Conservation (phyloP, 2,113 vertebrate genomes). For the Ibidorhyncha struthersii region DNA sequence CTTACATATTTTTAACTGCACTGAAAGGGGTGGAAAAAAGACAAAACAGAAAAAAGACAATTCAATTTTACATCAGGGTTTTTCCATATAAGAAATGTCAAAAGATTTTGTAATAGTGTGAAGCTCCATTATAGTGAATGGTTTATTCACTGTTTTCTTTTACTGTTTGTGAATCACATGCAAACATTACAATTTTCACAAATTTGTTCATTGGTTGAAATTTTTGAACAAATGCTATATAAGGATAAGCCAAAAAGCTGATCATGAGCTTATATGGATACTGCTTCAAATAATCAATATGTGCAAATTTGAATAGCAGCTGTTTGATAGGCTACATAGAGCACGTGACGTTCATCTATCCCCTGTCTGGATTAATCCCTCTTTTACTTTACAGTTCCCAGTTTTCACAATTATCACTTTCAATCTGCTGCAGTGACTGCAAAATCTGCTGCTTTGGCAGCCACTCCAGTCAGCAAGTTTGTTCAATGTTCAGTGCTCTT, state of each 20-base stretch:
- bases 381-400: not conserved
- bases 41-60: not conserved
- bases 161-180: not conserved
- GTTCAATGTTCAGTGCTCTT: not conserved
- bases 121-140: not conserved
- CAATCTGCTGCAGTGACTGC: not conserved
- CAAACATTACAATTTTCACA: not conserved
- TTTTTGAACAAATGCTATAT: not conserved
- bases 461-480: not conserved
- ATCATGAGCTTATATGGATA: not conserved
- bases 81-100: not conserved
- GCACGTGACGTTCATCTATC: not conserved
- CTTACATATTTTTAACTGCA: not conserved
- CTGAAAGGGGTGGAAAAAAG: not conserved
- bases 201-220: not conserved
- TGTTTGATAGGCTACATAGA: not conserved
- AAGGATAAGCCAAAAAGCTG: not conserved
- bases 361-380: not conserved
- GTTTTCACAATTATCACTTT: conserved; percentile 14
- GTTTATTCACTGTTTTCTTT: not conserved
- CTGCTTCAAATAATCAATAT: not conserved
- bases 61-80: not conserved
- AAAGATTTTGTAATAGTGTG: not conserved
- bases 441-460: conserved; percentile 25
- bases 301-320: not conserved